A percentile compares a stretch with the other conserved stretches of the same genome.
Conservation (phyloP, 2,797 vertebrate genomes). For the Miichthys miiuy region DNA sequence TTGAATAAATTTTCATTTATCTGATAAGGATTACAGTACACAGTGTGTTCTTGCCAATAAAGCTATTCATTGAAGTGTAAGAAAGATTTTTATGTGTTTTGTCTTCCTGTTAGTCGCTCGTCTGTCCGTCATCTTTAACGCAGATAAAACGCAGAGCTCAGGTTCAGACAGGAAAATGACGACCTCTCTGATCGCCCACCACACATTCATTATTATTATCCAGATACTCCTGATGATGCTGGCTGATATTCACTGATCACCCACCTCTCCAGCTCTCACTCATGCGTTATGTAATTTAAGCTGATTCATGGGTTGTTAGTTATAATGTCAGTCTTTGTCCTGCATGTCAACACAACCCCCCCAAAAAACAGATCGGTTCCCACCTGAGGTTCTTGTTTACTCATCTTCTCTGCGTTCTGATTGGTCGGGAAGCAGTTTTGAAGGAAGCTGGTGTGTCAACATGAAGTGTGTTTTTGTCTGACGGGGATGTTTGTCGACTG, state of each 20-base stretch:
- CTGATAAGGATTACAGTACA: no score
- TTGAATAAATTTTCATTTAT: no score
- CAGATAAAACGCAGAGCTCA: neutral
- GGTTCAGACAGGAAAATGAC: neutral
- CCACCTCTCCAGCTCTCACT: neutral
- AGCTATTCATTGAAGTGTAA: no score
- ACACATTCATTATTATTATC: neutral
- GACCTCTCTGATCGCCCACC: neutral
- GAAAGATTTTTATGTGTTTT: no score
- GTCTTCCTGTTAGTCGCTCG: neutral
- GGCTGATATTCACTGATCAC: neutral
- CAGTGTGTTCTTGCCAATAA: neutral
- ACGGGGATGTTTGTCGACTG: constrained; percentile 24
- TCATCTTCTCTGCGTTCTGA: neutral
- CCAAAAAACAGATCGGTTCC: neutral
- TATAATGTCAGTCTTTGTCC: neutral
- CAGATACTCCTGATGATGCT: neutral
- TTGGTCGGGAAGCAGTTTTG: neutral
- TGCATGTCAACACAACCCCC: neutral
- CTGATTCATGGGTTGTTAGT: constrained; percentile 15
- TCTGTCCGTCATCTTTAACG: neutral
- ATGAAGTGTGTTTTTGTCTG: neutral
- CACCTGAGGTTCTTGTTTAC: neutral
- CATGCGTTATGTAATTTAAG: constrained; percentile 25
- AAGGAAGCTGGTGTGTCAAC: neutral